Evolutionary conservation across 1,140 invertebrate genomes (phyloP).

Genomic region (Belonocnema kinseyi): DNA sequence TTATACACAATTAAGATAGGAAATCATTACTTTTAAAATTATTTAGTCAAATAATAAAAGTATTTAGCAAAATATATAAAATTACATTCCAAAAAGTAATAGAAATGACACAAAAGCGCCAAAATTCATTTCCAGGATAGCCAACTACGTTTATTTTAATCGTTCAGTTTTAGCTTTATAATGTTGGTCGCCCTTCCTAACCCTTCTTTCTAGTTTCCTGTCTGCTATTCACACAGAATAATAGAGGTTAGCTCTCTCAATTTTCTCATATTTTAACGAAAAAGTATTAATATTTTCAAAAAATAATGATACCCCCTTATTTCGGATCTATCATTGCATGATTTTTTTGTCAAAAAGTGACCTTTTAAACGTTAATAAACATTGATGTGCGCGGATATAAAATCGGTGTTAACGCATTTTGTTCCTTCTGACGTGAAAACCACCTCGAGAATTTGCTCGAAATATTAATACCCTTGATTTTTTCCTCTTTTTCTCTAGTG

Average conservation of each 20-base stretch:
- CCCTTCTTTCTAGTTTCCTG: constrained; percentile 26
- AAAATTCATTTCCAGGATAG: background rate
- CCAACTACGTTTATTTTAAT: background rate
- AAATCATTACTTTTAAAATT: no score
- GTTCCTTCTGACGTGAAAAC: background rate
- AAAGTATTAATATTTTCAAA: constrained; percentile 14
- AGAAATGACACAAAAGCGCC: no score
- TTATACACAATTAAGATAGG: no score
- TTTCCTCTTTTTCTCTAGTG: background rate
- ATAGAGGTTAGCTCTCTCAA: background rate
- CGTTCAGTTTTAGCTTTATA: no score
- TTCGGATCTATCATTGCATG: background rate
- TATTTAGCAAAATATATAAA: no score
- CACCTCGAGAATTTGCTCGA: background rate
- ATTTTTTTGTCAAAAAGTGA: background rate
- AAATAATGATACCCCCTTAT: background rate
- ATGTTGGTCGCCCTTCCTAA: constrained; percentile 1
- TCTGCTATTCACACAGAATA: background rate
- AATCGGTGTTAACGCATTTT: constrained; percentile 1
- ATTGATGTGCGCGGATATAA: constrained; percentile 15
- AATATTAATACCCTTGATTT: constrained; percentile 1
- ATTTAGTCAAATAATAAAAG: no score
- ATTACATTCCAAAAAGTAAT: no score
- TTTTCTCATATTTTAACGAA: background rate
- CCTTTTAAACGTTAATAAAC: background rate